Evolutionary conservation across 2,797 vertebrate genomes (phyloP).

Genomic region (Pteronotus mesoamericanus): DNA sequence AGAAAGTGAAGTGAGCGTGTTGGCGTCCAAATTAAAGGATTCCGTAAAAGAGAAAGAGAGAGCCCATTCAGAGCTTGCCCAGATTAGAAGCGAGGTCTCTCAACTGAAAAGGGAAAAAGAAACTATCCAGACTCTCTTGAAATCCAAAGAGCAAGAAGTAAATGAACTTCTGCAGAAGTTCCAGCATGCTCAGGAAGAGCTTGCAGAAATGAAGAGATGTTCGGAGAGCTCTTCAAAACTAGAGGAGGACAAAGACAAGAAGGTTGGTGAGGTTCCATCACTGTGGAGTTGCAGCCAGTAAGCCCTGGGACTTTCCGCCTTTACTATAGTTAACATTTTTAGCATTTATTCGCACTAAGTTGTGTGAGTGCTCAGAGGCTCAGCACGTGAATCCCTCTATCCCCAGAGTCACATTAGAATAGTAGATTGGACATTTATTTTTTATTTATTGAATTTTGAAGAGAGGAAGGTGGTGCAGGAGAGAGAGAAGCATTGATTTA

Average conservation of each 20-base stretch:
- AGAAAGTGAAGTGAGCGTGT: slow-evolving; percentile 85
- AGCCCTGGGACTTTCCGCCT: not conserved
- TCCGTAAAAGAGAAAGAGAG: slow-evolving; percentile 91
- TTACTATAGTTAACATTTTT: not conserved
- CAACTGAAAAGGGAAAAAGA: slow-evolving; percentile 88
- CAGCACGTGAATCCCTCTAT: not conserved
- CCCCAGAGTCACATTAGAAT: not conserved
- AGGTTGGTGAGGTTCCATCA: slow-evolving; percentile 82
- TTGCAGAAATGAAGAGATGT: slow-evolving; percentile 89
- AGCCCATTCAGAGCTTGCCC: slow-evolving; percentile 87
- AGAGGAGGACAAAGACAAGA: slow-evolving; percentile 96
- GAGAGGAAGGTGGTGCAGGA: not conserved
- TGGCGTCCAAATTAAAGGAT: slow-evolving; percentile 90
- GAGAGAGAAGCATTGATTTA: not conserved
- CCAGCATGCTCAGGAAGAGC: slow-evolving; percentile 89
- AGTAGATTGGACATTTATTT: not conserved
- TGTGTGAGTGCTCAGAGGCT: not conserved
- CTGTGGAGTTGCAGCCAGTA: not conserved
- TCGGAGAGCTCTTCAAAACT: slow-evolving; percentile 90
- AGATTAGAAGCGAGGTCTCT: slow-evolving; percentile 89
- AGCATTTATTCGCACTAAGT: not conserved
- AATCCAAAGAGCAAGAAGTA: slow-evolving; percentile 88
- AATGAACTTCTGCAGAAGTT: slow-evolving; percentile 84
- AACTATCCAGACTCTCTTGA: slow-evolving; percentile 84
- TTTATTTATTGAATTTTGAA: not conserved